phyloP scores from a whole-genome alignment of 2,113 vertebrate genomes.

The Vireo altiloquus region DNA sequence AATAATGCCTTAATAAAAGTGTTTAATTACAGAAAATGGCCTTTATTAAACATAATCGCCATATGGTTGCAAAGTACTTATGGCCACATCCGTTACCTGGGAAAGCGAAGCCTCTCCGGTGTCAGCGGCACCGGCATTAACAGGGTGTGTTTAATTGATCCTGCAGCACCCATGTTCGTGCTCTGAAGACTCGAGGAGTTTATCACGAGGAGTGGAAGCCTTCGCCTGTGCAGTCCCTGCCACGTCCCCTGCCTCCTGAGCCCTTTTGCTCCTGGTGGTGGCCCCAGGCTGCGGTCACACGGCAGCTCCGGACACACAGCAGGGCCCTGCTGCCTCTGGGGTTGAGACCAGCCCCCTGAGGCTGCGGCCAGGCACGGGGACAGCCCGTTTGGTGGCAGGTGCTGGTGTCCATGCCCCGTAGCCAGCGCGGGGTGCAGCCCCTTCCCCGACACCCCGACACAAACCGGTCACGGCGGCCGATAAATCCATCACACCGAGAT shows the following conservation, averaged over 20 bases:
- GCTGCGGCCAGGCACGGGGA: rapidly evolving
- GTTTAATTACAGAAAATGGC: conserved; percentile 48
- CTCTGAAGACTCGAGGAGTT: neutral
- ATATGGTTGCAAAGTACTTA: conserved; percentile 12
- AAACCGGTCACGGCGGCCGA: neutral
- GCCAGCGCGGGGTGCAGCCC: rapidly evolving
- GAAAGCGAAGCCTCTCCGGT: neutral
- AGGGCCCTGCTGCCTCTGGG: rapidly evolving
- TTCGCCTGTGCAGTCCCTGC: neutral
- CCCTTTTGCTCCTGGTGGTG: rapidly evolving
- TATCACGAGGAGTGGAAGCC: rapidly evolving
- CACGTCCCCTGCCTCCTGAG: rapidly evolving
- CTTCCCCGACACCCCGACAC: neutral
- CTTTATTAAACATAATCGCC: conserved; percentile 35
- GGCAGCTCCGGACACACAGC: neutral
- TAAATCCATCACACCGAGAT: conserved; percentile 31
- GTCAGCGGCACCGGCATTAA: neutral
- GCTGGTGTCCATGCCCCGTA: neutral
- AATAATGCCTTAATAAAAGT: conserved; percentile 57
- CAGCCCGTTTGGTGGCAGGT: rapidly evolving
- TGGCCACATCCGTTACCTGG: neutral
- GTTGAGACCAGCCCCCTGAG: rapidly evolving
- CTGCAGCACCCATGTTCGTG: rapidly evolving
- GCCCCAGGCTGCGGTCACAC: rapidly evolving
- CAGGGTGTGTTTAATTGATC: neutral